phyloP scores from a whole-genome alignment of 2,113 vertebrate species.

The Myanophis thanlyinensis region DNA sequence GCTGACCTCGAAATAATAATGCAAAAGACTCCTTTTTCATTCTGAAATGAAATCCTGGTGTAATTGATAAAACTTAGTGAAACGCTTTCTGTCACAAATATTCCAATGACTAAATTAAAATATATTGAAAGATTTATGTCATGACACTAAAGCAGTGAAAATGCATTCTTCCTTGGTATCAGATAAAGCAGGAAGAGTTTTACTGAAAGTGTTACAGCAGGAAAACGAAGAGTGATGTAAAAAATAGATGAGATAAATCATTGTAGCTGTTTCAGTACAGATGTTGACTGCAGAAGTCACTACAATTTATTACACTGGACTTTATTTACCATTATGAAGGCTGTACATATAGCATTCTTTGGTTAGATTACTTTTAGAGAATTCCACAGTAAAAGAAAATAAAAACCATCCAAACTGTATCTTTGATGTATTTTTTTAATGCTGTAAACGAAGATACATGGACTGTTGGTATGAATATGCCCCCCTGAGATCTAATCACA shows the following conservation, averaged over 20 bases:
- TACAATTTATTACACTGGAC: constrained; percentile 54
- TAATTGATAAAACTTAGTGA: constrained; percentile 58
- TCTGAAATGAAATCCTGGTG: constrained; percentile 47
- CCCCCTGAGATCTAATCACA: not conserved
- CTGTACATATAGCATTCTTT: constrained; percentile 48
- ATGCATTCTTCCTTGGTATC: constrained; percentile 57
- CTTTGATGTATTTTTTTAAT: constrained; percentile 24
- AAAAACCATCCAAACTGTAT: constrained; percentile 12
- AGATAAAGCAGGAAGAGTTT: constrained; percentile 61
- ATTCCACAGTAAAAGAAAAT: constrained; percentile 24
- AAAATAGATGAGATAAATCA: constrained; percentile 69
- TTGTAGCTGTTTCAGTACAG: constrained; percentile 62
- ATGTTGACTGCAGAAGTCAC: constrained; percentile 63
- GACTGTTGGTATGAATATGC: not conserved
- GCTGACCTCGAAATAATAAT: constrained; percentile 55
- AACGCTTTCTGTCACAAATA: constrained; percentile 58
- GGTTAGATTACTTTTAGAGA: constrained; percentile 18
- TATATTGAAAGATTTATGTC: constrained; percentile 69
- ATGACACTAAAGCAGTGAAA: constrained; percentile 56
- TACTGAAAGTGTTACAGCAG: constrained; percentile 56
- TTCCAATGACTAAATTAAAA: constrained; percentile 68
- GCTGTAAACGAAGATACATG: not conserved
- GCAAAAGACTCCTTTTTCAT: constrained; percentile 55
- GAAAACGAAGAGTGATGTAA: constrained; percentile 72
- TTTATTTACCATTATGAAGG: constrained; percentile 53